Conservation (phyloP, 2,888 invertebrate species). For the Drosophila monieri region DNA sequence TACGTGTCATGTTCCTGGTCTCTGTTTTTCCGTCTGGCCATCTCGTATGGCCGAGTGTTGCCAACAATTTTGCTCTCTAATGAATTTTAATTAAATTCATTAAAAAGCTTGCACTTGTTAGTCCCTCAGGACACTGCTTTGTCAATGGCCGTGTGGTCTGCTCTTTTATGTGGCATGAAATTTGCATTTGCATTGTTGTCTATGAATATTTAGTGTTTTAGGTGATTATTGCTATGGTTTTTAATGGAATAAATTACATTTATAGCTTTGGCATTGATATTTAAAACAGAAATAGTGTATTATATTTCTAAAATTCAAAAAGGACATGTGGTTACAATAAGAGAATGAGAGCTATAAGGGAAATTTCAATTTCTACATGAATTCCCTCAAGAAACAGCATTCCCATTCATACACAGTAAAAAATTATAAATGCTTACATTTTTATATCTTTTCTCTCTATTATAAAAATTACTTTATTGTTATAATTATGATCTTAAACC, state of each 20-base stretch:
- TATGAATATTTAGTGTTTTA: conserved; percentile 7
- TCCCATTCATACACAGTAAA: neutral
- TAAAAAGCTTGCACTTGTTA: conserved; percentile 32
- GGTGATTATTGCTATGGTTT: neutral
- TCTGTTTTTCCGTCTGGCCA: conserved; percentile 29
- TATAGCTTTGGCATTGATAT: too few relatives aligned
- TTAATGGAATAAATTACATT: neutral
- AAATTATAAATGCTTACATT: neutral
- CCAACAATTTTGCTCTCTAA: conserved; percentile 35
- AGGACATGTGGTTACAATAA: neutral
- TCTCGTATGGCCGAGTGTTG: conserved; percentile 36
- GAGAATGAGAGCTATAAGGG: neutral
- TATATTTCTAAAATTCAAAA: neutral
- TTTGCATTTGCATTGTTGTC: conserved; percentile 19
- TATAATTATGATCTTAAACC: too few relatives aligned
- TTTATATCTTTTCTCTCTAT: neutral
- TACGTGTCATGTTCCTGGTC: conserved; percentile 44
- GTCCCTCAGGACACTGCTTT: neutral
- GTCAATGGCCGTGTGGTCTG: neutral
- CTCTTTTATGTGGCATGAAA: conserved; percentile 5
- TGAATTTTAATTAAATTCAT: conserved; percentile 70
- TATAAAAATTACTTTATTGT: neutral
- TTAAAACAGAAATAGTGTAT: too few relatives aligned
- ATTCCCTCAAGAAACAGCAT: neutral
- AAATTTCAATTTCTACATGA: neutral